These are phyloP conservation scores for Paedocypris sp. DNA, from an alignment of 2,113 vertebrate genomes.

Conservation along the genomic window DNA sequence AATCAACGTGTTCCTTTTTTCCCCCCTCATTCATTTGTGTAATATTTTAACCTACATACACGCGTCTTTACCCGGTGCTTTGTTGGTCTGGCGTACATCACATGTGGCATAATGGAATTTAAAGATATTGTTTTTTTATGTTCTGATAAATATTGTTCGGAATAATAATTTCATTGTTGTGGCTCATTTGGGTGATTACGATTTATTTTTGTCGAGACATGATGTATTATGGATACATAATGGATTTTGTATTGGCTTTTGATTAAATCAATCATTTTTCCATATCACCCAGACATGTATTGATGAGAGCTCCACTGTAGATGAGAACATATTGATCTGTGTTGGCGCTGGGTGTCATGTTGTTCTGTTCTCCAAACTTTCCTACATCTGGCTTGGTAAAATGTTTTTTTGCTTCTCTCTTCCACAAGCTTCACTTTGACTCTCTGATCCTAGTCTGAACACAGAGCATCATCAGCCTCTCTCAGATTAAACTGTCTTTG, in stretches of 20 bases:
- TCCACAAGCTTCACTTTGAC: too few relatives aligned
- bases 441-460: too few relatives aligned
- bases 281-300: neutral
- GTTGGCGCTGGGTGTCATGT: neutral
- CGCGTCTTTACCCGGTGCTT: neutral
- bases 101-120: neutral
- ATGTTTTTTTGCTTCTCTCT: too few relatives aligned
- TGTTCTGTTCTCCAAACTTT: neutral
- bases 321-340: conserved; percentile 11
- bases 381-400: neutral
- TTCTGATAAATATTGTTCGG: neutral
- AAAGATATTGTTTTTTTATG: neutral
- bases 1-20: neutral
- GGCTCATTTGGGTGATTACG: too few relatives aligned
- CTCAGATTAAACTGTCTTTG: too few relatives aligned
- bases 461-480: too few relatives aligned
- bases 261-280: neutral
- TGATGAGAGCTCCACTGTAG: neutral
- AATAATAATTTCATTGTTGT: too few relatives aligned
- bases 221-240: neutral
- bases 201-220: too few relatives aligned
- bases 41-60: neutral
- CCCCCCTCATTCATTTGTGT: neutral
- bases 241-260: neutral
- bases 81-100: neutral